Conservation (phyloP, 1,140 invertebrate genomes). For the Lysiphlebus fabarum region DNA sequence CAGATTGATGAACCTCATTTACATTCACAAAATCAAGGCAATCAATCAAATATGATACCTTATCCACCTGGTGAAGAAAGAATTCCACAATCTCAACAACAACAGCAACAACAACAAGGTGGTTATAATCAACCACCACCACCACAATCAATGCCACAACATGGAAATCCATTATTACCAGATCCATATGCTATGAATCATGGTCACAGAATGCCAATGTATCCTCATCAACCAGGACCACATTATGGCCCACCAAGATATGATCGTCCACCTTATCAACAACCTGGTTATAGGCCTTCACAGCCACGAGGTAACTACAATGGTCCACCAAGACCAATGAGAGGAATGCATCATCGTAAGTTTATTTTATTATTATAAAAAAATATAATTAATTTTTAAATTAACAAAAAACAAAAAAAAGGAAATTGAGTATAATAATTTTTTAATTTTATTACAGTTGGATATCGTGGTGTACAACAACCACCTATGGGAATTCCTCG, state of each 20-base stretch:
- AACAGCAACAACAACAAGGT: slow-evolving; percentile 19
- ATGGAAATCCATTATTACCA: slow-evolving; percentile 46
- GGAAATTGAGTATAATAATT: too few species aligned
- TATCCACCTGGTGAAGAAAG: slow-evolving; percentile 53
- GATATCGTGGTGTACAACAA: slow-evolving; percentile 49
- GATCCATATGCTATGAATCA: slow-evolving; percentile 44
- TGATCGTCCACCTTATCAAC: slow-evolving; percentile 46
- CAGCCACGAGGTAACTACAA: slow-evolving; percentile 47
- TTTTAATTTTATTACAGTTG: slow-evolving; percentile 34
- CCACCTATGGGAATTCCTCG: slow-evolving; percentile 48
- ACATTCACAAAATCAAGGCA: slow-evolving; percentile 36
- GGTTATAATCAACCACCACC: slow-evolving; percentile 48
- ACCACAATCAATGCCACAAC: slow-evolving; percentile 36
- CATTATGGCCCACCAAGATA: slow-evolving; percentile 52
- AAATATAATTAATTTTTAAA: not conserved
- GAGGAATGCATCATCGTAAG: slow-evolving; percentile 51
- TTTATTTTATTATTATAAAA: slow-evolving; percentile 13
- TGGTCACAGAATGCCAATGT: slow-evolving; percentile 48
- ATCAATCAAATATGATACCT: slow-evolving; percentile 44
- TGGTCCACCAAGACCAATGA: slow-evolving; percentile 47
- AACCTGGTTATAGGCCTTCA: slow-evolving; percentile 41
- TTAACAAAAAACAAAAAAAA: too few species aligned
- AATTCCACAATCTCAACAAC: slow-evolving; percentile 36
- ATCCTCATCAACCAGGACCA: slow-evolving; percentile 49
- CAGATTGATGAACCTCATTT: slow-evolving; percentile 52